Evolutionary conservation across 2,888 invertebrate species (phyloP), one percentile per base, ranked within the genome.

Genomic region (Stenodema calcarata): DNA sequence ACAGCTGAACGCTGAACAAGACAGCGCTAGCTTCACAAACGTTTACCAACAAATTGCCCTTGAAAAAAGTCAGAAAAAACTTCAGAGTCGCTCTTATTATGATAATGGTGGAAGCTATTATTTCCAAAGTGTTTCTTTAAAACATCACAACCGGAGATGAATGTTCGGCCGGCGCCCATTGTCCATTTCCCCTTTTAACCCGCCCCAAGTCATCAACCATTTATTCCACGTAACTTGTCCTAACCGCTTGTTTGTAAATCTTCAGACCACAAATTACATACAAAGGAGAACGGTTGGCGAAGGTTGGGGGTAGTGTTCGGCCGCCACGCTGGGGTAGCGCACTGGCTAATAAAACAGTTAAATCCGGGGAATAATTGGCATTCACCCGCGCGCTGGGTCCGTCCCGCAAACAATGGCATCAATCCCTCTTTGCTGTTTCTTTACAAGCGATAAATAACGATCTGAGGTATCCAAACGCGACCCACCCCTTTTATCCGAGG

Each of bases 301-400:
- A 28, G n/a, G 50, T 23, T 16, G 18, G 27, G 76, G 76, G 47
- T 28, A 83, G 73, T 70, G 70, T 69, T 18, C 73, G 69, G 18
- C 41, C 28, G 54, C 18, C 42, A 41, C 23, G 42, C 83, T 44
- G 42, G 28, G 70, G 83, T 83, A 83, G 69, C 69, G 83, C 83
- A 83, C 83, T 83, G 83, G 73, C 70, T 70, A 84, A 87, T 87
- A 87, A 87, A 87, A 87, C 87, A 87, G 85, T 87, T 87, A 87
- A 86, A 86, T 84, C 84, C 70, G 70, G 42, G 62, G 84, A 87
- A 85, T 78, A 87, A 87, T 87, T 85, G 87, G 84, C 70, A 84
- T 84, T 75, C 84, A 30, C 47, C 50, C 44, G 84, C 27, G 30
- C 50, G 80, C 50, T 14, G 16, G 35, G 16, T n/a, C 35, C 73